A percentile compares a stretch with the other conserved stretches of the same genome.
These are phyloP conservation scores for Pachycephus smyrnensis DNA, from an alignment of 2,888 invertebrate genomes.

Conservation along the genomic window DNA sequence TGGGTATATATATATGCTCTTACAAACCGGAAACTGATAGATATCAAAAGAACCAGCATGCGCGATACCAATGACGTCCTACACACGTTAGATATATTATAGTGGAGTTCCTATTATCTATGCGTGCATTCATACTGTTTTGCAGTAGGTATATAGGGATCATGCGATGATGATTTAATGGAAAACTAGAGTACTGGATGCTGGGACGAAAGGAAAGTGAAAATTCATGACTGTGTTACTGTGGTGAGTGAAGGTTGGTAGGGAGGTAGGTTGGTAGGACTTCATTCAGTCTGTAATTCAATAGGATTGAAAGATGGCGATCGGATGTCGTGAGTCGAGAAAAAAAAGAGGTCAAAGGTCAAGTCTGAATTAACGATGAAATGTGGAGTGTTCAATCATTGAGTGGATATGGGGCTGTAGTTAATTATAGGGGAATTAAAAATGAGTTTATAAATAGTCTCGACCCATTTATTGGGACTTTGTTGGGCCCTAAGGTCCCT, in stretches of 20 bases:
- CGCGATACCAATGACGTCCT: background rate
- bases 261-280: background rate
- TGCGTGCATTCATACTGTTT: background rate
- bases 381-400: background rate
- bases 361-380: background rate
- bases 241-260: background rate
- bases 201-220: background rate
- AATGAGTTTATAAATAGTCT: background rate
- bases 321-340: background rate
- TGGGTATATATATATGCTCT: background rate
- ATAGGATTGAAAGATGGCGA: background rate
- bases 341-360: background rate
- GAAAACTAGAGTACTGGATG: background rate
- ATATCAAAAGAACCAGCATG: background rate
- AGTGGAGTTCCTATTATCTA: background rate
- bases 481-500: background rate
- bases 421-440: background rate
- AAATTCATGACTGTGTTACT: background rate
- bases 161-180: background rate
- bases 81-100: background rate
- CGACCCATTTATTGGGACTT: background rate
- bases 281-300: background rate
- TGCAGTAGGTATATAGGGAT: background rate
- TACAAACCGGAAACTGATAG: constrained; percentile 2
- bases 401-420: too few relatives aligned